These are phyloP conservation scores for Zeuzera pyrina DNA, from an alignment of 2,888 invertebrate species.

Conservation along the genomic window DNA sequence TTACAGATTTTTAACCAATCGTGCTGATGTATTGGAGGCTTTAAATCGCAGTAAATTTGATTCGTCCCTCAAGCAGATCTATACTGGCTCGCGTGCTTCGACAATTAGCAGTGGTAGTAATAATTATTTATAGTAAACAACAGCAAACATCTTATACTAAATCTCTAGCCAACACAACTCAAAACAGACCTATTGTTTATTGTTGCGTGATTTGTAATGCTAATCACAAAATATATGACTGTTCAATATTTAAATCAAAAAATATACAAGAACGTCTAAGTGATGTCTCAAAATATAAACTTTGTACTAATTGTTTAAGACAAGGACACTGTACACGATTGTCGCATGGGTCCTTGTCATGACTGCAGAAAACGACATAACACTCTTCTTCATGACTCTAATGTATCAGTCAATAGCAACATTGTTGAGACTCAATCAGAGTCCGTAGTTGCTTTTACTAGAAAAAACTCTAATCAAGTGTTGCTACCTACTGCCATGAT, in stretches of 20 bases:
- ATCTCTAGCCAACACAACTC: conserved; percentile 1
- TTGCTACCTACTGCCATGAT: conserved; percentile 15
- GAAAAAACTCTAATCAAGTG: conserved; percentile 2
- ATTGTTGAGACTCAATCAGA: neutral
- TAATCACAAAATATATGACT: conserved; percentile 7
- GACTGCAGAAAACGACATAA: neutral
- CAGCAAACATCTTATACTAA: neutral
- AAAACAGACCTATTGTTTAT: neutral
- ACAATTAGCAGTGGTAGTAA: neutral
- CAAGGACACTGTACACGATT: too few relatives aligned
- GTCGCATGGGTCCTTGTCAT: conserved; percentile 1
- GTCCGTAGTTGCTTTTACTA: conserved; percentile 1
- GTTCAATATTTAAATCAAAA: conserved; percentile 5
- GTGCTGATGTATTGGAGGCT: conserved; percentile 8
- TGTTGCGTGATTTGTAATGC: conserved; percentile 5
- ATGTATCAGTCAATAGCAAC: neutral
- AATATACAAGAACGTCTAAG: conserved; percentile 2
- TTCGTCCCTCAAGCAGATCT: neutral
- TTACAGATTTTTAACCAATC: conserved; percentile 5
- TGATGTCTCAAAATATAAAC: conserved; percentile 2
- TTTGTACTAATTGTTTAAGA: conserved; percentile 5
- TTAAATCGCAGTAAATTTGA: conserved; percentile 2
- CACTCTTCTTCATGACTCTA: neutral
- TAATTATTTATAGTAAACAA: neutral
- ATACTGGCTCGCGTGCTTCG: neutral